Conservation (phyloP, 2,113 vertebrate genomes). For the Bubo scandiacus region DNA sequence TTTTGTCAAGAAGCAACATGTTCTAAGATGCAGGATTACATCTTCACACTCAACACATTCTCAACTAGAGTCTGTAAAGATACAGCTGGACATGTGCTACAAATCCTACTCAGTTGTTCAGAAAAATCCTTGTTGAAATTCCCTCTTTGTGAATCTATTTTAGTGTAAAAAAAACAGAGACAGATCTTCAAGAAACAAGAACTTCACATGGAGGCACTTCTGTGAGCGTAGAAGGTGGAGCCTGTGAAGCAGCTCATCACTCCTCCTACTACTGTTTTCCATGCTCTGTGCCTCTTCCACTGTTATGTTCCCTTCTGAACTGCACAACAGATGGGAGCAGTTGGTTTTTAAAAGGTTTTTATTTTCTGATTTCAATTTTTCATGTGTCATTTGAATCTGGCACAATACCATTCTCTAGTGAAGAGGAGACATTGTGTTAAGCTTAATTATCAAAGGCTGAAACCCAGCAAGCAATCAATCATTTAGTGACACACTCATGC, state of each 20-base stretch:
- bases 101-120: background rate
- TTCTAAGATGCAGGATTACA: background rate
- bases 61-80: background rate
- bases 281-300: background rate
- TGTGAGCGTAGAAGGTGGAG: background rate
- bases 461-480: slow-evolving; percentile 75
- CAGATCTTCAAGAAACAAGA: background rate
- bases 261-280: background rate
- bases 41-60: background rate
- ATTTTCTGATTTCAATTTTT: slow-evolving; percentile 66
- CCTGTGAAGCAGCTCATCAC: background rate
- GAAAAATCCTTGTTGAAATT: background rate
- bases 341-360: slow-evolving; percentile 51
- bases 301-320: background rate
- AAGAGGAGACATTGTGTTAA: slow-evolving; percentile 67
- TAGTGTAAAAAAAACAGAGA: background rate
- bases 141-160: background rate
- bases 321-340: slow-evolving; percentile 47
- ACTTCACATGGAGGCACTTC: background rate
- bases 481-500: slow-evolving; percentile 67
- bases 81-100: background rate
- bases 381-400: slow-evolving; percentile 60
- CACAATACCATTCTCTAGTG: slow-evolving; percentile 60
- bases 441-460: slow-evolving; percentile 79
- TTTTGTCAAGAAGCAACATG: background rate